Percentiles rank a stretch among this genome's conserved stretches.
phyloP scores from a whole-genome alignment of 2,797 vertebrate species.

The Pampus argenteus region DNA sequence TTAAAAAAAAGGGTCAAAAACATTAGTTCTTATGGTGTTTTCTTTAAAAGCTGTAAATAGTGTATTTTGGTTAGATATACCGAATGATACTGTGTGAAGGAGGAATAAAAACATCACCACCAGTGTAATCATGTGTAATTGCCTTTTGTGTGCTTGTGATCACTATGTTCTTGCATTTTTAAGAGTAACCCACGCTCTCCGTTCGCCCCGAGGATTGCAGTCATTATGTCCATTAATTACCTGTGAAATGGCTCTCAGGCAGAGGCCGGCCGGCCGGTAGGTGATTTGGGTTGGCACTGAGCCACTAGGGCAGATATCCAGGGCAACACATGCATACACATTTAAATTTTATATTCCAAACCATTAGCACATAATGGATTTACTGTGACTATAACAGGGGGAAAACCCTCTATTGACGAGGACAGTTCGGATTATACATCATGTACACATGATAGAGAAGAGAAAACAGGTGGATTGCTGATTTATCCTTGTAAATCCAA shows the following conservation, averaged over 20 bases:
- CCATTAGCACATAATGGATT: slow-evolving; percentile 37
- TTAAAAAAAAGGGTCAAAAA: slow-evolving; percentile 6
- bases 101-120: background rate
- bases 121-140: slow-evolving; percentile 13
- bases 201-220: slow-evolving; percentile 61
- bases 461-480: background rate
- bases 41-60: slow-evolving; percentile 2
- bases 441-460: background rate
- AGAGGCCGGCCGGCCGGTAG: slow-evolving; percentile 57
- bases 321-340: slow-evolving; percentile 29
- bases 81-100: background rate
- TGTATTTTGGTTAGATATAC: slow-evolving; percentile 1
- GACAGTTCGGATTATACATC: background rate
- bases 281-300: slow-evolving; percentile 55
- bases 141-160: slow-evolving; percentile 52
- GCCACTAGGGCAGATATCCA: slow-evolving; percentile 49
- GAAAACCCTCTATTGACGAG: slow-evolving; percentile 7
- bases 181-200: slow-evolving; percentile 20
- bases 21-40: background rate
- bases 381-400: slow-evolving; percentile 6
- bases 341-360: slow-evolving; percentile 48
- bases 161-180: slow-evolving; percentile 42
- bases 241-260: slow-evolving; percentile 83
- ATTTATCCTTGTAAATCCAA: background rate
- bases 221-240: slow-evolving; percentile 85